A percentile compares a stretch with the other conserved stretches of the same genome.
phyloP scores from a whole-genome alignment of 2,888 invertebrate genomes.

The Mesorhabditis spiculigera region DNA sequence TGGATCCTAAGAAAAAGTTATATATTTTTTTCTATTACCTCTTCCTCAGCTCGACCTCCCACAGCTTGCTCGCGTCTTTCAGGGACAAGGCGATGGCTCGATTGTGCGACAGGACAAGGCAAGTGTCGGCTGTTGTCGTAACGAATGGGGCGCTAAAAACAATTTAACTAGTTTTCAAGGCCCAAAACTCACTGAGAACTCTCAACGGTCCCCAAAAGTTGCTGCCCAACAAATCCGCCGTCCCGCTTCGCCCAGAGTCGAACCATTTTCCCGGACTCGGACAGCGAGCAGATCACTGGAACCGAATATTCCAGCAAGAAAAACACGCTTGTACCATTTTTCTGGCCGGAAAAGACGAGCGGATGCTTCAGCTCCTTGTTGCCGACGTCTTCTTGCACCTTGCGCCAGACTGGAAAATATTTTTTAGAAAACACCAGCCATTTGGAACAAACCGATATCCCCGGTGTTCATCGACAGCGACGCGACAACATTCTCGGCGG shows the following conservation, averaged over 20 bases:
- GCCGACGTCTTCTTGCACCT: constrained; percentile 27
- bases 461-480: constrained; percentile 42
- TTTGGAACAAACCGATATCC: constrained; percentile 33
- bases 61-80: background rate
- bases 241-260: constrained; percentile 30
- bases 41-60: background rate
- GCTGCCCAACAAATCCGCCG: constrained; percentile 31
- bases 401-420: constrained; percentile 43
- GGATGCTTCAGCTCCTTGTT: background rate
- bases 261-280: constrained; percentile 26
- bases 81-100: background rate
- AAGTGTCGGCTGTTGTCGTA: background rate
- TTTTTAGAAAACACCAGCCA: constrained; percentile 1
- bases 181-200: background rate
- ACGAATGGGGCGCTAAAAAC: background rate
- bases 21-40: background rate
- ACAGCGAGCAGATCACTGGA: constrained; percentile 28
- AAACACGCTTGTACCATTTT: background rate
- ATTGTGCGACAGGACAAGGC: background rate
- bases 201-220: background rate
- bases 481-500: constrained; percentile 41
- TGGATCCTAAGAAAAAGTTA: no score
- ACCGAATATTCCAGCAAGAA: constrained; percentile 5
- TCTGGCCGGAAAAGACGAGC: background rate
- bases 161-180: background rate